These are phyloP conservation scores for Barypeithes pellucidus DNA, from an alignment of 2,888 invertebrate genomes.

Conservation along the genomic window DNA sequence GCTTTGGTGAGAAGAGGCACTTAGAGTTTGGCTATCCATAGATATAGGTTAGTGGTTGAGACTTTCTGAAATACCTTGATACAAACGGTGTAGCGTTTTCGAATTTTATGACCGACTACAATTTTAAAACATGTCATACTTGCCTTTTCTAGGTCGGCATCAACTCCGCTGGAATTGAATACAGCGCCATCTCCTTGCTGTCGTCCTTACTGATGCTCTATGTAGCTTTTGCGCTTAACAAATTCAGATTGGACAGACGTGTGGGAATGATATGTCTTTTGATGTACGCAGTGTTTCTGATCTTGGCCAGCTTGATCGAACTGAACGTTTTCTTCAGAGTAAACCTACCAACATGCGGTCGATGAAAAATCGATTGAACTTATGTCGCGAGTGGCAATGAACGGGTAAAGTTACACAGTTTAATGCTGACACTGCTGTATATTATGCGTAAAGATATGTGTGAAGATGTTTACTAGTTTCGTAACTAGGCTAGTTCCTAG, in stretches of 20 bases:
- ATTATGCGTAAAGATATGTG: conserved; percentile 4
- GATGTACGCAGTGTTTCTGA: conserved; percentile 90
- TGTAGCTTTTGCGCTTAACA: conserved; percentile 88
- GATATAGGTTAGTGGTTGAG: too few species aligned
- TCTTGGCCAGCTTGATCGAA: conserved; percentile 92
- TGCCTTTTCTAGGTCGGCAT: conserved; percentile 79
- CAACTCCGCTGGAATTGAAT: conserved; percentile 92
- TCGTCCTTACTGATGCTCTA: conserved; percentile 90
- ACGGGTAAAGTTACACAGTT: conserved; percentile 1
- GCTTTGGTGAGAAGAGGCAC: too few species aligned
- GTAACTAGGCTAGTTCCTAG: background rate
- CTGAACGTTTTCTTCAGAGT: conserved; percentile 94
- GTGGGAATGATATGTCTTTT: conserved; percentile 89
- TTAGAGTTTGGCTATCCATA: too few species aligned
- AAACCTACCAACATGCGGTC: conserved; percentile 88
- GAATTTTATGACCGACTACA: too few species aligned
- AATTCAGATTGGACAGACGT: conserved; percentile 88
- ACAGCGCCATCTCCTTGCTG: conserved; percentile 90
- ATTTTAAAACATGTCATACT: conserved; percentile 10
- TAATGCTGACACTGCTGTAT: conserved; percentile 2
- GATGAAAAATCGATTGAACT: conserved; percentile 65
- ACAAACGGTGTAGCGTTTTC: too few species aligned
- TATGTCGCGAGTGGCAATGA: conserved; percentile 13
- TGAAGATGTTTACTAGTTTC: background rate
- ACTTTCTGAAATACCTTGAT: too few species aligned